Base-by-base conservation (phyloP, 1,140 invertebrate genomes). In the Stegodyphus mimosarum region DNA sequence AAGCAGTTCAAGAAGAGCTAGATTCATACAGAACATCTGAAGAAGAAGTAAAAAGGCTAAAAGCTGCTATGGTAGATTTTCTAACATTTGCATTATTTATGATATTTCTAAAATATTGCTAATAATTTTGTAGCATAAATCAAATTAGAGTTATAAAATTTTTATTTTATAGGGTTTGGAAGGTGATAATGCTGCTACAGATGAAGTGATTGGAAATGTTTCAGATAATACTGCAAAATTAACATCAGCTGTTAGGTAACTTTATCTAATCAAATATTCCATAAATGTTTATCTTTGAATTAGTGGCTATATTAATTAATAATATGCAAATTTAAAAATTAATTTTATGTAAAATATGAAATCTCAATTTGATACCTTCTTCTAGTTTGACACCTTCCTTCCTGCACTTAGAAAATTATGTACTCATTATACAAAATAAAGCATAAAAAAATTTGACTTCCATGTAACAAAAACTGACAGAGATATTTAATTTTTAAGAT, bases 1-100 rank as follows among this genome's bases (percentile, higher is more conserved):
- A 99, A 92, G 96, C 98, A 18, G 98, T 99, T 88, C 98, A 99
- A 90, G 96, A 98, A 91, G 97, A 99, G 91, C 90, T 99, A 81
- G 98, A 99, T 90, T 95, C 96, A 72, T 99, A 99, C 91, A 93
- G 93, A 93, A 94, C 94, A 78, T 97, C 95, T 71, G 98, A 99
- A 91, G 97, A 98, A 86, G 97, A 99, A 93, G 97, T 99, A 1
- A 99, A 98, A 89, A 95, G 95, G 88, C 90, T 99, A 2, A 99
- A 99, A 91, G 93, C 93, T 52, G 95, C 96, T 0, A 98, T 99
- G 96, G 93, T 93, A 89, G 86, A 10, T 72, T 48, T 72, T 10
- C 7, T 3, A 6, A 2, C 9, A 72, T 72, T 13, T 72, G n/a
- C 49, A 15, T 50, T 13, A 50, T 3, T 48, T 72, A 7, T 48